Conservation (phyloP, 1,140 invertebrate species). For the Pseudomyrmex flavicornis region DNA sequence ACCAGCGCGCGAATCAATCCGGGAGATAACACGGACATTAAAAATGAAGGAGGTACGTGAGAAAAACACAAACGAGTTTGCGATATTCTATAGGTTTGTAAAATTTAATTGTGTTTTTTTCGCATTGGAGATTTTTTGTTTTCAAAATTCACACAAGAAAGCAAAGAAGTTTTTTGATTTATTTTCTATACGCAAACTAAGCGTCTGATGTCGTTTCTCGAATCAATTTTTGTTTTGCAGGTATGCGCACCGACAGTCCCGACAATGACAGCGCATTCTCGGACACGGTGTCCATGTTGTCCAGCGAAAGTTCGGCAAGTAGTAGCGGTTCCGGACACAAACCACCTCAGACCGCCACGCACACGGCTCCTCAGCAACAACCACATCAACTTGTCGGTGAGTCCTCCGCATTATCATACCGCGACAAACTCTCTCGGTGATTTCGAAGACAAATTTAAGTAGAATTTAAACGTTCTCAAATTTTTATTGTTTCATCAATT, state of each 20-base stretch:
- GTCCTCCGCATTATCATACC: slow-evolving; percentile 33
- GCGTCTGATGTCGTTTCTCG: no score
- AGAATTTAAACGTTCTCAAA: no score
- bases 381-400: slow-evolving; percentile 83
- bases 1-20: slow-evolving; percentile 79
- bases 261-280: slow-evolving; percentile 99
- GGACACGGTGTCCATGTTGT: slow-evolving; percentile 96
- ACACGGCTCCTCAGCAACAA: slow-evolving; percentile 81
- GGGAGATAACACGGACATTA: slow-evolving; percentile 80
- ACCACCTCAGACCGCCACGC: slow-evolving; percentile 84
- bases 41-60: slow-evolving; percentile 79
- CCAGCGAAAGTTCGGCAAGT: slow-evolving; percentile 95
- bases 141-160: no score
- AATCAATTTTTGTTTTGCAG: slow-evolving; percentile 64
- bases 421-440: not conserved
- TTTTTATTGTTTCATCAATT: no score
- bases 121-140: no score
- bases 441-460: not conserved
- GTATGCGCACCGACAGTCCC: slow-evolving; percentile 93
- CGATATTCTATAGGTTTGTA: not conserved
- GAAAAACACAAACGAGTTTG: not conserved
- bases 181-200: no score
- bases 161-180: no score
- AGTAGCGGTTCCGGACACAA: slow-evolving; percentile 90
- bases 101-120: not conserved